phyloP scores from a whole-genome alignment of 2,888 invertebrate species.

The Cyrtodaria siliqua region DNA sequence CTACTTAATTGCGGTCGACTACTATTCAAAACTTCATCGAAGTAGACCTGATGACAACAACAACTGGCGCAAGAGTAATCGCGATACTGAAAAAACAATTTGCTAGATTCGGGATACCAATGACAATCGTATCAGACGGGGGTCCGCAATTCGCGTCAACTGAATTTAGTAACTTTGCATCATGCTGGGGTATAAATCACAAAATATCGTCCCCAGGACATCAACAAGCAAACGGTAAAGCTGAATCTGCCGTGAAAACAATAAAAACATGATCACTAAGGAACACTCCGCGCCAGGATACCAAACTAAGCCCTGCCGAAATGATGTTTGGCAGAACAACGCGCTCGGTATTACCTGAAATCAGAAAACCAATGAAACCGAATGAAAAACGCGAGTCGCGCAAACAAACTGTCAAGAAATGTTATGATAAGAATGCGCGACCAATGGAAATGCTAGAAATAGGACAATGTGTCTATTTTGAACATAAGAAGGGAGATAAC shows the following conservation, averaged over 20 bases:
- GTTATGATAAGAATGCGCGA: slow-evolving; percentile 30
- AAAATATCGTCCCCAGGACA: slow-evolving; percentile 13
- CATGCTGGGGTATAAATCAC: slow-evolving; percentile 18
- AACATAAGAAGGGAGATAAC: too few species aligned
- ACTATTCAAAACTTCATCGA: slow-evolving; percentile 44
- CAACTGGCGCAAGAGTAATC: slow-evolving; percentile 34
- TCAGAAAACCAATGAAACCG: not conserved
- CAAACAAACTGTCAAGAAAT: slow-evolving; percentile 10
- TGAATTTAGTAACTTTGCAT: slow-evolving; percentile 24
- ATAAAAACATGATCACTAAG: not conserved
- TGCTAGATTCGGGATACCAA: slow-evolving; percentile 50
- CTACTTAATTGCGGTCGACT: slow-evolving; percentile 47
- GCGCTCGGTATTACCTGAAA: slow-evolving; percentile 36
- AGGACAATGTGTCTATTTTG: too few species aligned
- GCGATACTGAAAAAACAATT: slow-evolving; percentile 43
- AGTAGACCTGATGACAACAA: slow-evolving; percentile 19
- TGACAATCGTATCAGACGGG: slow-evolving; percentile 37
- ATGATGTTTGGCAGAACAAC: slow-evolving; percentile 21
- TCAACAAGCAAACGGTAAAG: slow-evolving; percentile 46
- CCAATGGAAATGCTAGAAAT: too few species aligned
- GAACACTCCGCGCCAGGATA: slow-evolving; percentile 3
- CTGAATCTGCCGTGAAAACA: slow-evolving; percentile 49
- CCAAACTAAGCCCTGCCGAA: not conserved
- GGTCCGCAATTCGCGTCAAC: slow-evolving; percentile 44
- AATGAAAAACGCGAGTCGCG: slow-evolving; percentile 20